Percentiles rank a stretch among this genome's conserved stretches.
phyloP scores from a whole-genome alignment of 2,888 invertebrate species.

The Drosophila siamana region DNA sequence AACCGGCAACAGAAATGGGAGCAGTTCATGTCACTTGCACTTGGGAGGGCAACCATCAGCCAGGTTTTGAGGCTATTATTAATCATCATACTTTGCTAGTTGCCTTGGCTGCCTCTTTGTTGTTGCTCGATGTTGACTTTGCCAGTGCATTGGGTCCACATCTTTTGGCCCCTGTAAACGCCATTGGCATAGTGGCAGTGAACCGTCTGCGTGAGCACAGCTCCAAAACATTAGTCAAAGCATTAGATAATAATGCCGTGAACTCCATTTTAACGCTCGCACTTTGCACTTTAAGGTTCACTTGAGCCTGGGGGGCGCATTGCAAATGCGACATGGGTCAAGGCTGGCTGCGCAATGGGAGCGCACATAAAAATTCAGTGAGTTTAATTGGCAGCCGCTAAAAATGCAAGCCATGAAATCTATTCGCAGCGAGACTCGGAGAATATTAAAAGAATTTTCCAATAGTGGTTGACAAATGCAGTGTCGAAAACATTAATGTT shows the following conservation, averaged over 20 bases:
- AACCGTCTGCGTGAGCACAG: slow-evolving; percentile 43
- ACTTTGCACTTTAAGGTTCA: slow-evolving; percentile 12
- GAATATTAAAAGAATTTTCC: neutral
- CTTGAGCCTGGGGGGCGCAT: slow-evolving; percentile 31
- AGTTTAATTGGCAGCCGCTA: neutral
- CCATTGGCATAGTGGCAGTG: slow-evolving; percentile 68
- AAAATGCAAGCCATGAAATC: neutral
- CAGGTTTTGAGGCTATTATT: slow-evolving; percentile 26
- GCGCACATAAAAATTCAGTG: neutral
- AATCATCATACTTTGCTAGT: slow-evolving; percentile 10
- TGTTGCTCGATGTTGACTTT: slow-evolving; percentile 8
- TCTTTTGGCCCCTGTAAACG: slow-evolving; percentile 36
- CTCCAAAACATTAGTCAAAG: slow-evolving; percentile 36
- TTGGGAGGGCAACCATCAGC: slow-evolving; percentile 22
- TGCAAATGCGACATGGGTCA: slow-evolving; percentile 50
- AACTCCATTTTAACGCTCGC: slow-evolving; percentile 40
- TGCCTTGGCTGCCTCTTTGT: slow-evolving; percentile 30
- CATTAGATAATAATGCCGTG: slow-evolving; percentile 61
- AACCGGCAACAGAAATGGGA: slow-evolving; percentile 42
- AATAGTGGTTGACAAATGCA: too few species aligned
- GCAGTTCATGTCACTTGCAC: slow-evolving; percentile 50
- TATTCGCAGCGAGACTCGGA: too few species aligned
- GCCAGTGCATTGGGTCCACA: slow-evolving; percentile 30
- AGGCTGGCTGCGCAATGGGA: slow-evolving; percentile 50
- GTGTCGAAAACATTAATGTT: too few species aligned